Conservation (phyloP, 2,797 vertebrate species). For the Clarias fuscus region DNA sequence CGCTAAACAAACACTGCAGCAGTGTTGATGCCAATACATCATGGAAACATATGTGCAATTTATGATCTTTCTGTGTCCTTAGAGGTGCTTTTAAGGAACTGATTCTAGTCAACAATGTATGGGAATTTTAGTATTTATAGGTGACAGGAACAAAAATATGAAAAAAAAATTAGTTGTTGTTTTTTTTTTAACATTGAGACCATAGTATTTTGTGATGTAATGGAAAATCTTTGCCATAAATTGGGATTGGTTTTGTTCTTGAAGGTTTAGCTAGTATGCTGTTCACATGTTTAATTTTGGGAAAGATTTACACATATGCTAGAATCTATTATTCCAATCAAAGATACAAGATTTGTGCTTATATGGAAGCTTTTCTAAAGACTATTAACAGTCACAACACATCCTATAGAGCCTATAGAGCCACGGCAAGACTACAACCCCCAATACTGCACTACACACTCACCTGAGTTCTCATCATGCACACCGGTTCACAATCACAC, state of each 20-base stretch:
- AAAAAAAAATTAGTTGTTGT: neutral
- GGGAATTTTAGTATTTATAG: neutral
- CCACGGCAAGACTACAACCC: too few species aligned
- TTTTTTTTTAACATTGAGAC: neutral
- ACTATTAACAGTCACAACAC: too few species aligned
- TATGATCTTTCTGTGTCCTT: neutral
- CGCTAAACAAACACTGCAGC: conserved; percentile 24
- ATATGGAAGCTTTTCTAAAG: too few species aligned
- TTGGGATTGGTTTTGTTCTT: neutral
- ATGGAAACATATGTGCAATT: neutral
- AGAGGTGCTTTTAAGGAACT: neutral
- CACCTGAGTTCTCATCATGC: too few species aligned
- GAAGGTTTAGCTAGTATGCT: neutral
- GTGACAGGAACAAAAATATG: too few species aligned
- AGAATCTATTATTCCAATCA: too few species aligned
- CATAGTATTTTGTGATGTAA: neutral
- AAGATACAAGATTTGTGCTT: too few species aligned
- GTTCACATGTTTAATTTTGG: too few species aligned
- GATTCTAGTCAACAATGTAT: neutral
- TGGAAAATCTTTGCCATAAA: neutral
- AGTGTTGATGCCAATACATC: conserved; percentile 1
- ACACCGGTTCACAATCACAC: too few species aligned
- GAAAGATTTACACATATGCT: too few species aligned
- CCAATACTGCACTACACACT: too few species aligned
- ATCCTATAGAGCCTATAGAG: too few species aligned